Evolutionary conservation across 64 coral and sea anemone species (phyloP).

Genomic region (Exaiptasia diaphana): DNA sequence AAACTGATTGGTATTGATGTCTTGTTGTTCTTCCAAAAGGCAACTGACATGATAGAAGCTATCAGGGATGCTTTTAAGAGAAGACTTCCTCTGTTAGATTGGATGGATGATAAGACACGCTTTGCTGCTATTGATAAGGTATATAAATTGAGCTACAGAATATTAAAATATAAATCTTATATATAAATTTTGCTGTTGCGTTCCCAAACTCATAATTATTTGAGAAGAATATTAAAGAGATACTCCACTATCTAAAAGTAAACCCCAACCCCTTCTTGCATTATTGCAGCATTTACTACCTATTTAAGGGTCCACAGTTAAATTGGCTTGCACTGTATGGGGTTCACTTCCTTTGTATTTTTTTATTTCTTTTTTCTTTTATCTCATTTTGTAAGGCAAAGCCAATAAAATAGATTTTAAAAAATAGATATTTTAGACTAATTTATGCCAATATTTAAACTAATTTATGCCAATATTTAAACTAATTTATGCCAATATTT

Average conservation of each 20-base stretch:
- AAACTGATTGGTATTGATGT: too few relatives aligned
- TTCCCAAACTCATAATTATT: background rate
- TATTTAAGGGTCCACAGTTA: background rate
- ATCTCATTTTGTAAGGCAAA: too few relatives aligned
- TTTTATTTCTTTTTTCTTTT: too few relatives aligned
- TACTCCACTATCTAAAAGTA: too few relatives aligned
- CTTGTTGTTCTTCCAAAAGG: too few relatives aligned
- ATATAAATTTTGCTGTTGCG: background rate
- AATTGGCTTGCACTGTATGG: too few relatives aligned
- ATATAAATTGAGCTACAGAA: background rate
- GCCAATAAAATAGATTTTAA: too few relatives aligned
- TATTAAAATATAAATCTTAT: background rate
- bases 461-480: too few relatives aligned
- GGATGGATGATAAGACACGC: conserved; percentile 84
- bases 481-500: too few relatives aligned
- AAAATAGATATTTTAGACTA: too few relatives aligned
- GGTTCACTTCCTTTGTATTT: too few relatives aligned
- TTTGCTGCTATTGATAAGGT: conserved; percentile 77
- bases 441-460: too few relatives aligned
- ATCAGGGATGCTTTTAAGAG: conserved; percentile 79
- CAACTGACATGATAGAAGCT: conserved; percentile 64
- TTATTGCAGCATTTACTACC: background rate
- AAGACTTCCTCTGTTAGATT: conserved; percentile 59
- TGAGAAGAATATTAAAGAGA: background rate
- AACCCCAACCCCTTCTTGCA: background rate